These are phyloP conservation scores for Phania funesta DNA, from an alignment of 2,888 invertebrate genomes.

Conservation along the genomic window DNA sequence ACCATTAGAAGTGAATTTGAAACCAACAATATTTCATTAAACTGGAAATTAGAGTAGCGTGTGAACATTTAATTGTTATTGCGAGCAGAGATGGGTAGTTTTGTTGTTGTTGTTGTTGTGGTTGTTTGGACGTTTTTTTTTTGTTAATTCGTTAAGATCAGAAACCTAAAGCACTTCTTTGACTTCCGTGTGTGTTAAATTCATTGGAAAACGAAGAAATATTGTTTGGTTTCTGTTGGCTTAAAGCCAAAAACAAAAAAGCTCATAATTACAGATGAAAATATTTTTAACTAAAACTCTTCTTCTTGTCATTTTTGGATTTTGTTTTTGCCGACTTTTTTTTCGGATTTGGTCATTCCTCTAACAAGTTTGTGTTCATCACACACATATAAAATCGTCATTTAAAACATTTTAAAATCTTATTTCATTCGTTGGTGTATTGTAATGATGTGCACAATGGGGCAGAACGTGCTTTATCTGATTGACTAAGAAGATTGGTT, in stretches of 20 bases:
- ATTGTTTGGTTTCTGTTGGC: not conserved
- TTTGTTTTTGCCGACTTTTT: constrained; percentile 16
- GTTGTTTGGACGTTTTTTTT: no score
- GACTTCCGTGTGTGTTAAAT: constrained; percentile 58
- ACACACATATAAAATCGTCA: constrained; percentile 40
- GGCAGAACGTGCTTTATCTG: no score
- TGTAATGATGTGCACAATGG: constrained; percentile 7
- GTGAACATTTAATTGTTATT: constrained; percentile 57
- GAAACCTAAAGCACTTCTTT: constrained; percentile 50
- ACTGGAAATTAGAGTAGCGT: constrained; percentile 61
- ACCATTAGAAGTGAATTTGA: constrained; percentile 52
- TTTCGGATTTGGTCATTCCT: constrained; percentile 41
- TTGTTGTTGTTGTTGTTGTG: not conserved
- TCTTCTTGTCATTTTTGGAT: constrained; percentile 35
- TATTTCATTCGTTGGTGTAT: not conserved
- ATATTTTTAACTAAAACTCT: constrained; percentile 14
- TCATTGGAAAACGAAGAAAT: constrained; percentile 50
- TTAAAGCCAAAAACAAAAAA: constrained; percentile 3
- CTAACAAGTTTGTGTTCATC: constrained; percentile 48
- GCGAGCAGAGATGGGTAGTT: not conserved
- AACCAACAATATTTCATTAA: constrained; percentile 45
- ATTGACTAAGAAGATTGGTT: no score
- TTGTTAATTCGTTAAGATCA: constrained; percentile 27
- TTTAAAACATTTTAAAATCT: constrained; percentile 35
- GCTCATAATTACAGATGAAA: constrained; percentile 35